Evolutionary conservation across 92 coral and sea anemone genomes (phyloP).

Genomic region (Zoanthus sociatus): DNA sequence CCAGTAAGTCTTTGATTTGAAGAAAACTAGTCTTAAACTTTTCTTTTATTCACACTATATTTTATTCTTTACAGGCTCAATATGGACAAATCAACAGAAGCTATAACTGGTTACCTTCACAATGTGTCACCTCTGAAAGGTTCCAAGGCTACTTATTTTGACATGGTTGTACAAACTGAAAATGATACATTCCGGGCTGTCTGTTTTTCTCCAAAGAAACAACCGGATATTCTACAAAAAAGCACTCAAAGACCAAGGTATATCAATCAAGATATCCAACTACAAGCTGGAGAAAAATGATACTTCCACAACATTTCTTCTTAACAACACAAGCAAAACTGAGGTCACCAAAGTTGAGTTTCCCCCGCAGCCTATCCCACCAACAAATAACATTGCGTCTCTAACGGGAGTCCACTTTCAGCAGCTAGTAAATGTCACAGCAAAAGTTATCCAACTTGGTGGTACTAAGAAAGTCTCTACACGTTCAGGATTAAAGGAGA

Average conservation of each 20-base stretch:
- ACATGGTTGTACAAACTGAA: slow-evolving; percentile 45
- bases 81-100: slow-evolving; percentile 32
- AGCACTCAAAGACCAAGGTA: slow-evolving; percentile 35
- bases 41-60: slow-evolving; percentile 17
- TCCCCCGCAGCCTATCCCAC: slow-evolving; percentile 53
- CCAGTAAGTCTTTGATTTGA: slow-evolving; percentile 8
- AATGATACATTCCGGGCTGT: slow-evolving; percentile 43
- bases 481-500: slow-evolving; percentile 25
- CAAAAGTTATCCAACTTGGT: slow-evolving; percentile 53
- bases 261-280: slow-evolving; percentile 44
- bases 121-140: slow-evolving; percentile 48
- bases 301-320: slow-evolving; percentile 52
- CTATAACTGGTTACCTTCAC: slow-evolving; percentile 51
- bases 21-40: slow-evolving; percentile 3
- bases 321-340: slow-evolving; percentile 53
- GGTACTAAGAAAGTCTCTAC: slow-evolving; percentile 34
- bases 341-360: slow-evolving; percentile 47
- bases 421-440: slow-evolving; percentile 54
- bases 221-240: slow-evolving; percentile 44
- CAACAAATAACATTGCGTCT: slow-evolving; percentile 57
- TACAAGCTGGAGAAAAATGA: slow-evolving; percentile 33
- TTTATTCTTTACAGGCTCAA: slow-evolving; percentile 18
- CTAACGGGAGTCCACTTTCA: slow-evolving; percentile 55
- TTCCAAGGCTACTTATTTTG: slow-evolving; percentile 53
- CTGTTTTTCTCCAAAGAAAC: slow-evolving; percentile 59